Evolutionary conservation across 2,797 vertebrate genomes (phyloP), one percentile per base, ranked within the genome.

Genomic region (Cheirogaleus major): DNA sequence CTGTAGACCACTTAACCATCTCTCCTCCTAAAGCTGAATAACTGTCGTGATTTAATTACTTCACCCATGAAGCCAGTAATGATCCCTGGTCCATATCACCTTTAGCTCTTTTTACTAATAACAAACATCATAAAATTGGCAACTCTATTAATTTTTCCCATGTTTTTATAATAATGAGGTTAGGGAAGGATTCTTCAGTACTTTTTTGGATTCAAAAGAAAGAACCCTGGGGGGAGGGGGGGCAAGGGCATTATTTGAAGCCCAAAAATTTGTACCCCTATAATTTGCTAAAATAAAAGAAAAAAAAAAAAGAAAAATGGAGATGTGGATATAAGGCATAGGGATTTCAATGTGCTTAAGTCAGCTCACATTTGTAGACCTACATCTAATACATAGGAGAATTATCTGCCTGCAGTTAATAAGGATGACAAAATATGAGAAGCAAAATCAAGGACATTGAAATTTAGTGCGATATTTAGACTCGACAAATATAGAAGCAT

Each of bases 401-500:
- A 59, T 30, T 63, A 80, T 61, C 48, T 89, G 12, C 3, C n/a
- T 76, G 1, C 12, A 72, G 18, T 89, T 78, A 85, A 73, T 87
- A 84, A 61, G 7, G 48, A 95, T n/a, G 15, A 43, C 27, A 96
- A 96, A 72, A 65, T 89, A 38, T 55, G 38, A 96, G 57, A 69
- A 89, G 45, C 9, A 73, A 73, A 94, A 76, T 65, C 82, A 96
- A 92, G 38, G 43, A 75, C 55, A 30, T 1, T 45, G 55, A 89
- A 86, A 22, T 80, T 79, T 65, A 72, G 30, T 14, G 17, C 70
- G 61, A 43, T 63, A 67, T 48, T 89, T 89, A 83, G 18, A 61
- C 52, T 7, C 35, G 0, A 14, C 15, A 52, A 57, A 88, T 55
- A 75, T 27, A 79, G 27, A 94, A 59, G 15, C 4, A 61, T 70